Evolutionary conservation across 2,888 invertebrate species (phyloP).

Genomic region (Euclidia mi): DNA sequence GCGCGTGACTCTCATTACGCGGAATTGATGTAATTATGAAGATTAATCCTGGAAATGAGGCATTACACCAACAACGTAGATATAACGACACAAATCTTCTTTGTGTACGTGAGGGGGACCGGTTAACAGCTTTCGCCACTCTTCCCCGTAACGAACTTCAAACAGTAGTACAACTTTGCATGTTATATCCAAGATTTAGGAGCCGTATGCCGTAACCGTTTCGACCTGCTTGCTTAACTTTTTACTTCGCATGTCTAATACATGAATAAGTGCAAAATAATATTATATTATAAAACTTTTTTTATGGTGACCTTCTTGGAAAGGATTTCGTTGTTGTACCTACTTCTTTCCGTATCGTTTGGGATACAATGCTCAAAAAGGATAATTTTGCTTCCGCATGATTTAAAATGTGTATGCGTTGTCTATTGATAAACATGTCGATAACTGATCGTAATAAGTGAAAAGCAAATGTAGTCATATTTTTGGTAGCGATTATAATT

Average conservation of each 20-base stretch:
- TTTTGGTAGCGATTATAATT: too few relatives aligned
- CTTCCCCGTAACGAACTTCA: conserved; percentile 33
- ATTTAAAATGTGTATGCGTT: conserved; percentile 25
- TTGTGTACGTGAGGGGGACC: conserved; percentile 56
- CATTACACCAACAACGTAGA: conserved; percentile 57
- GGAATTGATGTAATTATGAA: conserved; percentile 67
- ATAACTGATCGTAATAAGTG: not conserved
- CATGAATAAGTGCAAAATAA: not conserved
- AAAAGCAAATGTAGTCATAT: not conserved
- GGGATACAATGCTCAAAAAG: conserved; percentile 12
- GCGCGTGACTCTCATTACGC: conserved; percentile 62
- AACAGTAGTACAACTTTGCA: conserved; percentile 49
- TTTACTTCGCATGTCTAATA: not conserved
- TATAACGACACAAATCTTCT: conserved; percentile 55
- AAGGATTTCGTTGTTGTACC: not conserved
- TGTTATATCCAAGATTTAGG: conserved; percentile 37
- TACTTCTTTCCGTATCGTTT: not conserved
- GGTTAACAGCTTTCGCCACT: conserved; percentile 45
- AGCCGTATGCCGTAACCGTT: conserved; percentile 20
- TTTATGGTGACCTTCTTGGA: not conserved
- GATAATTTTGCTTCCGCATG: conserved; percentile 29
- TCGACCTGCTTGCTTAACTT: not conserved
- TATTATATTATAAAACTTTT: not conserved
- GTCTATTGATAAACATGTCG: conserved; percentile 9
- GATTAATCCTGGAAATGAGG: conserved; percentile 65